Evolutionary conservation across 2,113 vertebrate genomes (phyloP).

Genomic region (Ia io): DNA sequence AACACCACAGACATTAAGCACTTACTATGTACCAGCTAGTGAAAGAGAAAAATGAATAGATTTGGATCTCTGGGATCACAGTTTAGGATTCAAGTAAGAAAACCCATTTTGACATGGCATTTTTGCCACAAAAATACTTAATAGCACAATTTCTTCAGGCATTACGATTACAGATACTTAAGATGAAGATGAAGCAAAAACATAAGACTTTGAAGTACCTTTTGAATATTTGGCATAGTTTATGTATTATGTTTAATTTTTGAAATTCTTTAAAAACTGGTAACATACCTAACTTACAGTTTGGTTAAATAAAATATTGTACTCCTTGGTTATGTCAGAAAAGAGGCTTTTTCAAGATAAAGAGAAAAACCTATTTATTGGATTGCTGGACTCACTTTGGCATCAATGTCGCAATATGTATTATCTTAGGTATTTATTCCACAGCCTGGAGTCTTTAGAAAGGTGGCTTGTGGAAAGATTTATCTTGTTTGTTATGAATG

Average conservation of each 20-base stretch:
- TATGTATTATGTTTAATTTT: background rate
- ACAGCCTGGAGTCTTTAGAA: background rate
- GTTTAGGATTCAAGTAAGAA: conserved; percentile 4
- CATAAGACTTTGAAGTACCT: background rate
- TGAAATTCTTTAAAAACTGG: background rate
- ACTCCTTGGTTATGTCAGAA: background rate
- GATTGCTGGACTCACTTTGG: background rate
- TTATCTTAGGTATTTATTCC: background rate
- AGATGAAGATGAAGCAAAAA: background rate
- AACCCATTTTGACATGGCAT: background rate
- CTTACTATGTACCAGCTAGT: background rate
- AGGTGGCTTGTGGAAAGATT: background rate
- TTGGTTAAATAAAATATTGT: background rate
- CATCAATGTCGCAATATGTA: background rate
- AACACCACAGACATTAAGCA: background rate
- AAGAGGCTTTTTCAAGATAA: background rate
- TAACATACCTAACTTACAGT: background rate
- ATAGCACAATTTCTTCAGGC: background rate
- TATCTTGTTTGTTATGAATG: background rate
- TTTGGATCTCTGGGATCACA: background rate
- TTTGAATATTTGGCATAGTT: background rate
- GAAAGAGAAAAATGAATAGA: background rate
- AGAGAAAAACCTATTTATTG: background rate
- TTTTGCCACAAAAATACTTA: background rate
- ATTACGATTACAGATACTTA: background rate